Evolutionary conservation across 2,888 invertebrate genomes (phyloP).

Genomic region (Callyntrura guangdongensis): DNA sequence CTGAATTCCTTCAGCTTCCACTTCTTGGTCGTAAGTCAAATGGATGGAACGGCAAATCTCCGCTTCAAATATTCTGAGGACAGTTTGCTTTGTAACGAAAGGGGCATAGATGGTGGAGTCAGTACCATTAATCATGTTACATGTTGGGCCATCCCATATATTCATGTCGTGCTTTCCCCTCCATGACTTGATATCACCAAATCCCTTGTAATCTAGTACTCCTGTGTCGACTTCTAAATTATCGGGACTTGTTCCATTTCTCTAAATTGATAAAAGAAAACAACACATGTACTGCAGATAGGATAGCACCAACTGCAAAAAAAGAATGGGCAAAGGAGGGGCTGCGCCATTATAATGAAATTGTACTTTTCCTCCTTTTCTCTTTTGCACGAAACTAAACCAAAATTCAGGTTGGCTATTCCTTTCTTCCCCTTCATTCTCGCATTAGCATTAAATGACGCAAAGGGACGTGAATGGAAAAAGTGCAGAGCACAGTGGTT

Average conservation of each 20-base stretch:
- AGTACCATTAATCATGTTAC: slow-evolving; percentile 81
- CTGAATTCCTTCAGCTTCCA: slow-evolving; percentile 72
- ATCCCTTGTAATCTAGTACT: slow-evolving; percentile 59
- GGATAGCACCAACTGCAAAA: neutral
- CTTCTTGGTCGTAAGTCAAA: slow-evolving; percentile 71
- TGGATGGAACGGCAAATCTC: slow-evolving; percentile 78
- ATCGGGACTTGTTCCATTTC: slow-evolving; percentile 69
- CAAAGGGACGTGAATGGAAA: neutral
- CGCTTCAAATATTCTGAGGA: slow-evolving; percentile 70
- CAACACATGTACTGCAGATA: slow-evolving; percentile 13
- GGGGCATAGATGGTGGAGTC: slow-evolving; percentile 76
- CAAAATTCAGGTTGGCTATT: neutral
- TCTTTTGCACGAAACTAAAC: neutral
- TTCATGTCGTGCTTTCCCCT: slow-evolving; percentile 73
- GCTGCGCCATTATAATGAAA: slow-evolving; percentile 47
- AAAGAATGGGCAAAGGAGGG: slow-evolving; percentile 1
- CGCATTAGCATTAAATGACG: slow-evolving; percentile 17
- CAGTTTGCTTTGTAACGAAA: slow-evolving; percentile 76
- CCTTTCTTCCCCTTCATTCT: slow-evolving; percentile 1
- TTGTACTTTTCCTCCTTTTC: slow-evolving; percentile 13
- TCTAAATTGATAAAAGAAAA: slow-evolving; percentile 60
- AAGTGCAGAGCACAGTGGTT: neutral
- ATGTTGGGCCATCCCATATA: slow-evolving; percentile 73
- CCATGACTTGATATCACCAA: slow-evolving; percentile 77
- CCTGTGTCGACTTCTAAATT: slow-evolving; percentile 79